Base-by-base conservation (phyloP, 1,140 invertebrate species). In the Paralvinella palmiformis region DNA sequence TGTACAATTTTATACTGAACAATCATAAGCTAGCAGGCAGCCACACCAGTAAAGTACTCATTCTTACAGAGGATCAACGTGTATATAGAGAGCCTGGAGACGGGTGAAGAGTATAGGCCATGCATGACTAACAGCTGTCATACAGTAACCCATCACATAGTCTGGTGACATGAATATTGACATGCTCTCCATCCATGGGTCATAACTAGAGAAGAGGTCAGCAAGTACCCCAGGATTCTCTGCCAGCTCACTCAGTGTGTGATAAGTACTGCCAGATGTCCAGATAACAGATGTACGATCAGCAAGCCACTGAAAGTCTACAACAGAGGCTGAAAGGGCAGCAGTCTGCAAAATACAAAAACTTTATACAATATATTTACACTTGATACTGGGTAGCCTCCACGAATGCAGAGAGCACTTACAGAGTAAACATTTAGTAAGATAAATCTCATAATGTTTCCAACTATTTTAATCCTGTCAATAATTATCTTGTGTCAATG, bases 61-160 rank as follows among this genome's bases (percentile, higher is more conserved):
- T n/a, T 68, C 57, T 72, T 74, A 84, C 84, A 90, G 91, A n/a
- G 94, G 93, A 85, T 98, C 96, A 15, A 99, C 89, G 63, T 95
- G 89, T 53, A 89, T 88, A 75, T 91, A 96, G 0, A 98, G 83
- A 1, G 91, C 88, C 69, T 91, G 92, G 36, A 98, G 86, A 66
- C 96, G 85, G 0, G 88, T 88, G 80, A 92, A 96, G 3, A 98
- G 88, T 66, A 96, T 91, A 0, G 94, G 92, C 96, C 96, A 99
- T 0, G 94, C 90, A 73, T 95, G 91, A 41, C 87, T 85, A 5
- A 83, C 85, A 0, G 92, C 92, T 29, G 88, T 87, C 0, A 92
- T 90, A 78, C 94, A 98, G 5, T 86, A 81, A 2, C 88, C 86
- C 3, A 93, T 73, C 10, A 83, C 73, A 71, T 77, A 77, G 29